phyloP scores from a whole-genome alignment of 1,140 invertebrate species.

The Tetragonula clypearis region DNA sequence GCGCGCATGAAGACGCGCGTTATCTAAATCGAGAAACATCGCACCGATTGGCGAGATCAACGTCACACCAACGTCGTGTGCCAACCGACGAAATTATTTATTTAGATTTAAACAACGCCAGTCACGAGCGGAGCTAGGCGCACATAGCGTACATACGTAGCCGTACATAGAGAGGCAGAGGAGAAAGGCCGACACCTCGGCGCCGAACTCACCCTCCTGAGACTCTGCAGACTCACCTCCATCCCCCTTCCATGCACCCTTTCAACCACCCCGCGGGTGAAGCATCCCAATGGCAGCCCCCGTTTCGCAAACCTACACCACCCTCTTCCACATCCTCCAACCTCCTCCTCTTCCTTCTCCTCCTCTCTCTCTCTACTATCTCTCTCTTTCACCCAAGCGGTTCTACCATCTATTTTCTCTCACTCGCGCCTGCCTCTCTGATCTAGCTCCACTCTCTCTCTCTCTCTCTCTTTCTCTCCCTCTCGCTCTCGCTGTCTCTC shows the following conservation, averaged over 20 bases:
- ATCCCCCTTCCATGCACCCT: constrained; percentile 67
- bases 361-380: constrained; percentile 47
- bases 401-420: background rate
- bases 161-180: constrained; percentile 41
- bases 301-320: constrained; percentile 76
- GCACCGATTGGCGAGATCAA: constrained; percentile 56
- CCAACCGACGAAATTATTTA: constrained; percentile 73
- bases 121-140: constrained; percentile 24
- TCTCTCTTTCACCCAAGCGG: constrained; percentile 42
- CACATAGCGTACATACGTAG: constrained; percentile 22
- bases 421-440: constrained; percentile 29
- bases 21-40: constrained; percentile 44
- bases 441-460: constrained; percentile 58
- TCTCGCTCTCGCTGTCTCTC: constrained; percentile 39
- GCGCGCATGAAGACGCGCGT: constrained; percentile 34
- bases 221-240: constrained; percentile 81
- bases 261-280: constrained; percentile 66
- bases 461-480: constrained; percentile 51
- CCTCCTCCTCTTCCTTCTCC: constrained; percentile 59
- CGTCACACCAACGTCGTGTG: constrained; percentile 31
- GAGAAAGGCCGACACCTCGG: constrained; percentile 80
- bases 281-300: constrained; percentile 74
- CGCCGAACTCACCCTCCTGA: constrained; percentile 81
- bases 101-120: constrained; percentile 72
- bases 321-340: constrained; percentile 61